phyloP scores from a whole-genome alignment of 1,140 invertebrate genomes.

The Colletes latitarsis region DNA sequence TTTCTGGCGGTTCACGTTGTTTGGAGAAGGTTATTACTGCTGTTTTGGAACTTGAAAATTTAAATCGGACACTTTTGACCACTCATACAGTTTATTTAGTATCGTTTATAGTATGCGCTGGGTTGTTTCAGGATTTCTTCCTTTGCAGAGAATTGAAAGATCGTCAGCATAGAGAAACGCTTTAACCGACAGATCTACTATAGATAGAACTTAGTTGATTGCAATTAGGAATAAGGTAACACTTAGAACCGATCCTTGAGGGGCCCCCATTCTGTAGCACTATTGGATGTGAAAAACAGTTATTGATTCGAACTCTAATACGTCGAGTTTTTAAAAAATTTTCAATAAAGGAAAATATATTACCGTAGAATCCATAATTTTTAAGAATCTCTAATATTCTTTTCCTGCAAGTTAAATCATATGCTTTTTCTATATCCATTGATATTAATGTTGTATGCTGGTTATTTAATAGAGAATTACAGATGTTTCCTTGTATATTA shows the following conservation, averaged over 20 bases:
- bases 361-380: neutral
- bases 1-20: neutral
- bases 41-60: slow-evolving; percentile 4
- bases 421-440: neutral
- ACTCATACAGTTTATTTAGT: neutral
- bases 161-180: neutral
- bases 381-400: neutral
- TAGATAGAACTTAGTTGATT: neutral
- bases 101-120: neutral
- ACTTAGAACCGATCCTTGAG: neutral
- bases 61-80: neutral
- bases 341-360: neutral
- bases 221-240: neutral
- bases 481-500: neutral
- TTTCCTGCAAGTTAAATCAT: neutral
- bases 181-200: neutral
- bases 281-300: neutral
- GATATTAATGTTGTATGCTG: neutral
- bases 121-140: neutral
- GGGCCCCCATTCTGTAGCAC: neutral
- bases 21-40: neutral
- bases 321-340: neutral
- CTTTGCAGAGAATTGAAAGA: neutral
- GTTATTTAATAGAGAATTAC: neutral
- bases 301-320: neutral